Base-by-base conservation (phyloP, 1,140 invertebrate species). In the Harlomillsia oculata region DNA sequence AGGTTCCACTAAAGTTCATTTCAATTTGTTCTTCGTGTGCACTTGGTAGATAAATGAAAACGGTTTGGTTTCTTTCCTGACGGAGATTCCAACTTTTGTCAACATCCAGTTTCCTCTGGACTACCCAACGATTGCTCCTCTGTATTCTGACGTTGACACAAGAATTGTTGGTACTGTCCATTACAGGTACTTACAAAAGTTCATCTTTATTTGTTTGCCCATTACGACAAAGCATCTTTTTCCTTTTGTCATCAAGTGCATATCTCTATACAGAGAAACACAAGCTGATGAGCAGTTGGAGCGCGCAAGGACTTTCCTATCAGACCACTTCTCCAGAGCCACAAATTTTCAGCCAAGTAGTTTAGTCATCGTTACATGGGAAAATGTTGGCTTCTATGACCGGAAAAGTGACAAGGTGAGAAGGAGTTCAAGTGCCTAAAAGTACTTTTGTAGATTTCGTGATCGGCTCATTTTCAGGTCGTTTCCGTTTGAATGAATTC, bases 11-110 rank as follows among this genome's bases (percentile, higher is more conserved):
- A 23, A 23, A 11, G 11, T 41, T 29, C 28, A 20, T 6, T 9
- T 28, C 41, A n/a, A 23, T 25, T 3, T 29, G 11, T 57, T 37
- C 26, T 13, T 36, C 64, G 76, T 77, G 14, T n/a, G n/a, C n/a
- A n/a, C n/a, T n/a, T n/a, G n/a, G n/a, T 74, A 95, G 91, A 81
- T 96, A 44, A 95, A 94, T 70, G 83, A 81, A 67, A 93, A 92
- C 75, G 92, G 92, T 26, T 75, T 94, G 13, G 66, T 96, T n/a
- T 90, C 91, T 2, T 94, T 97, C 68, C 75, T 84, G 61, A 84
- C 85, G 11, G 83, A 91, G 43, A 83, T 94, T 53, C 81, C 87
- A 16, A 77, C 78, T 40, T 93, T 89, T 68, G 78, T 89, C 61
- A 92, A 91, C 68, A 80, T 85, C 13, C 83, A 89, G 66, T 91